Evolutionary conservation across 2,113 vertebrate genomes (phyloP).

Genomic region (Onychostoma macrolepis): DNA sequence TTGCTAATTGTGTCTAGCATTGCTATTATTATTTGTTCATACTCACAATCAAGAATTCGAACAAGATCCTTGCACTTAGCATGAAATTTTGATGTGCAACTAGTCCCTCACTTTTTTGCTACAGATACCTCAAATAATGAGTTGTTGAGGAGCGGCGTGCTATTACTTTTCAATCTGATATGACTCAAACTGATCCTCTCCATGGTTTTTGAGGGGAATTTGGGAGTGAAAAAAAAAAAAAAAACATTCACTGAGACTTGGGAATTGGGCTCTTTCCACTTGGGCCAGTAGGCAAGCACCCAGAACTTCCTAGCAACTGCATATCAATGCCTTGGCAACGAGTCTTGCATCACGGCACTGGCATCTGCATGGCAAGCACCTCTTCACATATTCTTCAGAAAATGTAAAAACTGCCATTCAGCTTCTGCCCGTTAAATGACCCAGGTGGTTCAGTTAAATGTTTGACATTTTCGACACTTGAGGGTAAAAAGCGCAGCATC

Average conservation of each 20-base stretch:
- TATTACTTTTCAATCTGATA: background rate
- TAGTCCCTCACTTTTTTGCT: background rate
- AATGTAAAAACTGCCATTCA: background rate
- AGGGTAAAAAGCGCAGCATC: background rate
- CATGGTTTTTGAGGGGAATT: background rate
- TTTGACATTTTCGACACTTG: background rate
- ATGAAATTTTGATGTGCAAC: background rate
- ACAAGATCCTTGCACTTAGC: background rate
- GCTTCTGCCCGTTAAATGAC: background rate
- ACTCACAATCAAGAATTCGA: background rate
- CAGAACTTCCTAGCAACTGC: conserved; percentile 1
- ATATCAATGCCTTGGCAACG: conserved; percentile 5
- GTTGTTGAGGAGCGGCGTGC: background rate
- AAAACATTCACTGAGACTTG: background rate
- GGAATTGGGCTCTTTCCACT: conserved; percentile 22
- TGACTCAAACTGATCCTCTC: background rate
- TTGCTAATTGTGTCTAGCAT: background rate
- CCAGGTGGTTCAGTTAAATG: background rate
- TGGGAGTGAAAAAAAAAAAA: background rate
- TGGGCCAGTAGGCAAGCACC: background rate
- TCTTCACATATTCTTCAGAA: background rate
- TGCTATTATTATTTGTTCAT: background rate
- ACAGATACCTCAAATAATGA: background rate
- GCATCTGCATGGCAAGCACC: background rate
- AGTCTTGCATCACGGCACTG: background rate